Conservation (phyloP, 2,888 invertebrate species). For the Clunio marinus region DNA sequence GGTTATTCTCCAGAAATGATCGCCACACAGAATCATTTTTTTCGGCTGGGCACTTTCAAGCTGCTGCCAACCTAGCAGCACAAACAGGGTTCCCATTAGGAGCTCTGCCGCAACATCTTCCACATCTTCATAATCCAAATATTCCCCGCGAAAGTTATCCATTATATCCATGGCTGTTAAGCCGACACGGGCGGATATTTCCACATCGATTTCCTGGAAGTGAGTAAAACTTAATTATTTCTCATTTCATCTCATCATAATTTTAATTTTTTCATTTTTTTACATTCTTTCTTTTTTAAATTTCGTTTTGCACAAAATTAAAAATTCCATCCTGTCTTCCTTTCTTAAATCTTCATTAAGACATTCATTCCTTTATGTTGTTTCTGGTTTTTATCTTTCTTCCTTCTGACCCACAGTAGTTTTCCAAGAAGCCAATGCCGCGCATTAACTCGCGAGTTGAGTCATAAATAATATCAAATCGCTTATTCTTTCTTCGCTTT, state of each 20-base stretch:
- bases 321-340: neutral
- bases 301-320: neutral
- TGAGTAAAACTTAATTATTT: no score
- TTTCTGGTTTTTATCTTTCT: neutral
- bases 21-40: conserved; percentile 53
- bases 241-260: conserved; percentile 4
- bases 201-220: conserved; percentile 81
- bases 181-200: conserved; percentile 77
- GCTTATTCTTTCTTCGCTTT: neutral
- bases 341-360: conserved; percentile 27
- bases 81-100: conserved; percentile 53
- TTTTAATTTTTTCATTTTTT: neutral
- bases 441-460: conserved; percentile 3
- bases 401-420: conserved; percentile 10
- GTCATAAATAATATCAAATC: conserved; percentile 14
- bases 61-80: conserved; percentile 62
- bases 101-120: conserved; percentile 53
- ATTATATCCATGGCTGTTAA: conserved; percentile 78
- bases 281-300: conserved; percentile 3
- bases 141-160: conserved; percentile 75
- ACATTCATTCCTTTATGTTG: conserved; percentile 2
- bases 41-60: conserved; percentile 67
- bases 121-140: conserved; percentile 51
- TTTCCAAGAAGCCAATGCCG: conserved; percentile 24
- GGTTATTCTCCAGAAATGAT: conserved; percentile 43